Percentiles rank a stretch among this genome's conserved stretches.
phyloP scores from a whole-genome alignment of 2,888 invertebrate genomes.

The Acronicta alni region DNA sequence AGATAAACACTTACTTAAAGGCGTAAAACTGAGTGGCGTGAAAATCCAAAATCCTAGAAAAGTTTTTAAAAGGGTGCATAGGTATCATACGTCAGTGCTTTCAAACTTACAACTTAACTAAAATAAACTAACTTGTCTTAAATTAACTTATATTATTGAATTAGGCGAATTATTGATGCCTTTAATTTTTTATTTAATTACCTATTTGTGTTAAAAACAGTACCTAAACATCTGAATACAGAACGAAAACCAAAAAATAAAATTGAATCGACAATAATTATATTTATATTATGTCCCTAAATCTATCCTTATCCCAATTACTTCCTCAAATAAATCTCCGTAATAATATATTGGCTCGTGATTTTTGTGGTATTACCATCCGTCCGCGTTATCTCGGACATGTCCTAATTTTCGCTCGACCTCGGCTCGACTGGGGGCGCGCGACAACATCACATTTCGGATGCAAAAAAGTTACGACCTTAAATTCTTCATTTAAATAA shows the following conservation, averaged over 20 bases:
- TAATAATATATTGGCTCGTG: conserved; percentile 22
- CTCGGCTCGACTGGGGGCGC: conserved; percentile 48
- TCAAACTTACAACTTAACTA: too few relatives aligned
- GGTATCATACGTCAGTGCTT: too few relatives aligned
- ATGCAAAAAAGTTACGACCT: conserved; percentile 54
- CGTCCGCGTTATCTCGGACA: conserved; percentile 62
- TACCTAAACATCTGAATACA: not conserved
- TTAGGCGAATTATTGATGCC: too few relatives aligned
- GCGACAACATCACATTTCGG: conserved; percentile 41
- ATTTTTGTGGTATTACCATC: conserved; percentile 44
- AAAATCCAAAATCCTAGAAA: too few relatives aligned
- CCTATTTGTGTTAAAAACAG: too few relatives aligned
- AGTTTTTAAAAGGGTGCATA: too few relatives aligned
- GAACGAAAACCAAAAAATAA: not conserved
- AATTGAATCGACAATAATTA: not conserved
- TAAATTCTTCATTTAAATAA: conserved; percentile 46
- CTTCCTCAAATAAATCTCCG: conserved; percentile 22
- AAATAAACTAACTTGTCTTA: too few relatives aligned
- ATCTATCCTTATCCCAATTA: conserved; percentile 25
- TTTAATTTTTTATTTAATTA: too few relatives aligned
- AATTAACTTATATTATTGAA: too few relatives aligned
- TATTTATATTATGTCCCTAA: conserved; percentile 7
- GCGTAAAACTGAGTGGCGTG: too few relatives aligned
- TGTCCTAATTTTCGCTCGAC: conserved; percentile 63
- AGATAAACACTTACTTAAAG: too few relatives aligned